Evolutionary conservation across 2,888 invertebrate genomes (phyloP).

Genomic region (Caenorhabditis plicata): DNA sequence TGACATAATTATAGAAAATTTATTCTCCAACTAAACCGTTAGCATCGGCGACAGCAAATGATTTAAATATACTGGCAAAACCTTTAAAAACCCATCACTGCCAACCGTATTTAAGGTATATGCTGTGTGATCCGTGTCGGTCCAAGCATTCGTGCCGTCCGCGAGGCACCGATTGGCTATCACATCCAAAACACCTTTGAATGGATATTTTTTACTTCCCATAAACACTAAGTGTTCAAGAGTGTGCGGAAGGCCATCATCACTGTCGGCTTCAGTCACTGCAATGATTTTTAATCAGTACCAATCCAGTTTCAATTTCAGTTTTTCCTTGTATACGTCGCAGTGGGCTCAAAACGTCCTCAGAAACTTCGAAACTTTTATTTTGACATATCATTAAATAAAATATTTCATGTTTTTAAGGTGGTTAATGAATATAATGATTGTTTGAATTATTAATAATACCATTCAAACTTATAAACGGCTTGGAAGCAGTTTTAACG

Average conservation of each 20-base stretch:
- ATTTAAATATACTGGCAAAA: conserved; percentile 87
- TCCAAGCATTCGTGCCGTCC: conserved; percentile 85
- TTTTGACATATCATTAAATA: not conserved
- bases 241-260: conserved; percentile 89
- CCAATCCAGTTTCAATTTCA: too few relatives aligned
- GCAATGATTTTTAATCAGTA: too few relatives aligned
- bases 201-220: conserved; percentile 83
- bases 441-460: too few relatives aligned
- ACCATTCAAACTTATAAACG: too few relatives aligned
- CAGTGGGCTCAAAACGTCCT: not conserved
- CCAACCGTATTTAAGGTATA: conserved; percentile 85
- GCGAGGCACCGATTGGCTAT: conserved; percentile 74
- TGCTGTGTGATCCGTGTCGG: conserved; percentile 81
- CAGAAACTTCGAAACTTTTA: too few relatives aligned
- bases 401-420: not conserved
- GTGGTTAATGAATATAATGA: not conserved
- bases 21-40: conserved; percentile 71
- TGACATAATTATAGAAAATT: conserved; percentile 2
- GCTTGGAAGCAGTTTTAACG: too few relatives aligned
- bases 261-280: conserved; percentile 88
- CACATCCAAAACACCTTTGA: conserved; percentile 73
- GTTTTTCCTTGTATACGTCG: not conserved
- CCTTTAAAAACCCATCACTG: conserved; percentile 81
- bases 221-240: conserved; percentile 87
- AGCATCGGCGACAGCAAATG: conserved; percentile 84